Base-by-base conservation (phyloP, 2,113 vertebrate species). In the Xiphophorus maculatus region DNA sequence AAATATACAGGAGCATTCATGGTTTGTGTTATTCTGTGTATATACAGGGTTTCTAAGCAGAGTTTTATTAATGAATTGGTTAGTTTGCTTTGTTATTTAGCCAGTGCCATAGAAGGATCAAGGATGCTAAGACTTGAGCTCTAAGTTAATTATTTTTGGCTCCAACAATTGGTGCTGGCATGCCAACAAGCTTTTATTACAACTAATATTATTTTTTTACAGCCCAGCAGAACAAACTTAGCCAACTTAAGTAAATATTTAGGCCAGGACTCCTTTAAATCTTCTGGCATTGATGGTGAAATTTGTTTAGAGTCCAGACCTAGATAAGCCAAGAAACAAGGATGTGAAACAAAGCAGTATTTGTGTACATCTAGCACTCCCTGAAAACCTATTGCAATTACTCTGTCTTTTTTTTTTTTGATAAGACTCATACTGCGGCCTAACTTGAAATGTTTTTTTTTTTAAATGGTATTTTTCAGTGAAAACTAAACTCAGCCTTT, bases 41-140 rank as follows among this genome's bases (percentile, higher is more conserved):
- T 93, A 88, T 90, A 83, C 81, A 86, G 80, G 80, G 75, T 74
- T 15, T 84, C 70, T 80, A 42, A 73, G 65, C 30, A 77, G 69
- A 66, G 61, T 73, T 88, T 68, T 58, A 40, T 81, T 85, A 86
- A 89, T 91, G 84, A 84, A 91, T 88, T 77, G 76, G 86, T 87
- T 7, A 79, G 66, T 90, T 88, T 89, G 71, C 88, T 92, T 83
- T 85, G 60, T 80, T 40, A 33, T 72, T 83, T 71, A 72, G 74
- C 72, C 68, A 5, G 67, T 61, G 28, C 71, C 44, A 40, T 69
- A 76, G 63, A 63, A 22, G 70, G 87, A 81, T 79, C 62, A 82
- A 72, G 77, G 66, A 82, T 84, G 64, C 42, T 84, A 73, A 77
- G 79, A 85, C 70, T 22, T 86, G 62, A 76, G 75, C 74, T 77